Percentiles rank a stretch among this genome's conserved stretches.
These are phyloP conservation scores for Saxidomus purpurata DNA, from an alignment of 1,140 invertebrate species.

Conservation along the genomic window DNA sequence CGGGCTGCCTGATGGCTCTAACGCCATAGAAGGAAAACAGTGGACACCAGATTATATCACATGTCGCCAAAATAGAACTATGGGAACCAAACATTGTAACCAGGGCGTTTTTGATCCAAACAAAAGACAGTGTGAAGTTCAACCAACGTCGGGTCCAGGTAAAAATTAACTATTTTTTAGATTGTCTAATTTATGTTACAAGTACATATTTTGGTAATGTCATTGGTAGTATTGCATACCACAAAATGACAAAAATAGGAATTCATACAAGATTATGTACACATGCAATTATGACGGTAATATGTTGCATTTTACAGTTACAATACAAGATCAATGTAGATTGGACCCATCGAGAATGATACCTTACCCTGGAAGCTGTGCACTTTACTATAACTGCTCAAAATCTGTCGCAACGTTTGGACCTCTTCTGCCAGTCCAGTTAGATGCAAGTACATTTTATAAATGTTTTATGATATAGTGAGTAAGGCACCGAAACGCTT, in stretches of 20 bases:
- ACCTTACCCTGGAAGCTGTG: constrained; percentile 53
- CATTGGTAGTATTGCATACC: too few relatives aligned
- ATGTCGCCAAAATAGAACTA: constrained; percentile 68
- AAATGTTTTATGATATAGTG: too few relatives aligned
- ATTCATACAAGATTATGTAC: too few relatives aligned
- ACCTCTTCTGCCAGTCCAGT: constrained; percentile 24
- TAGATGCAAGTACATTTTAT: constrained; percentile 33
- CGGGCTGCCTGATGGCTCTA: constrained; percentile 67
- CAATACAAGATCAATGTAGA: constrained; percentile 44
- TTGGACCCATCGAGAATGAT: constrained; percentile 21
- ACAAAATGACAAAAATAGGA: too few relatives aligned
- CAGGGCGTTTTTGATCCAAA: constrained; percentile 61
- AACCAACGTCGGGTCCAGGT: constrained; percentile 10
- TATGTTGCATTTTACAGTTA: constrained; percentile 60
- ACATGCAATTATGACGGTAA: too few relatives aligned
- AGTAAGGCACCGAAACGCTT: too few relatives aligned
- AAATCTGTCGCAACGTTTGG: constrained; percentile 62
- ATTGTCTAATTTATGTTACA: too few relatives aligned
- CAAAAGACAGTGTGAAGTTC: constrained; percentile 36
- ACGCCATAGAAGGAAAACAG: constrained; percentile 62
- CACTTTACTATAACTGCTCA: constrained; percentile 52
- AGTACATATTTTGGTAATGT: too few relatives aligned
- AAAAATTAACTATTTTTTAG: neutral
- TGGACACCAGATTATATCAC: constrained; percentile 69
- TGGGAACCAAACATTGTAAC: constrained; percentile 56